Evolutionary conservation across 1,140 invertebrate genomes (phyloP).

Genomic region (Drosophila insularis): DNA sequence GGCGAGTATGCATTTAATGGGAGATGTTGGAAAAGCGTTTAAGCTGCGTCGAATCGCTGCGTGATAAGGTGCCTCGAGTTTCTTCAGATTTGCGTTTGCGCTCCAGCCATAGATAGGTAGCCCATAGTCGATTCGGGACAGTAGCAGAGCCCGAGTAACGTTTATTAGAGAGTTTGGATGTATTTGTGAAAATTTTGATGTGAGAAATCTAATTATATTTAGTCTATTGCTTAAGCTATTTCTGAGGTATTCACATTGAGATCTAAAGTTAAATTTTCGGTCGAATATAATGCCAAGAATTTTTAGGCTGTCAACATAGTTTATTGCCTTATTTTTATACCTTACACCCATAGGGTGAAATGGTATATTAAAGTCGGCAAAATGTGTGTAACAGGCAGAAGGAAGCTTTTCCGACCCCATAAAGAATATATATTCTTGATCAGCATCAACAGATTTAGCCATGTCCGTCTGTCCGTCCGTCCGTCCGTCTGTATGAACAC

Average conservation of each 20-base stretch:
- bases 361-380: too few relatives aligned
- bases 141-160: slow-evolving; percentile 15
- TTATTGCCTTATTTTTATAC: too few relatives aligned
- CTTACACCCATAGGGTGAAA: too few relatives aligned
- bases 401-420: too few relatives aligned
- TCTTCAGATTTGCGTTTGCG: slow-evolving; percentile 13
- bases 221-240: background rate
- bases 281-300: background rate
- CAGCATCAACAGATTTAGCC: too few relatives aligned
- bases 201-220: background rate
- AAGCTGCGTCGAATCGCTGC: slow-evolving; percentile 3
- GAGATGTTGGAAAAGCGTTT: slow-evolving; percentile 12
- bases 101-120: slow-evolving; percentile 16
- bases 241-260: too few relatives aligned
- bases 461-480: too few relatives aligned
- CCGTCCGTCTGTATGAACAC: too few relatives aligned
- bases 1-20: background rate
- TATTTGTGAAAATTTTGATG: slow-evolving; percentile 6
- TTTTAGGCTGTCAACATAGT: too few relatives aligned
- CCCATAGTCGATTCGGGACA: slow-evolving; percentile 19
- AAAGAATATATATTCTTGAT: too few relatives aligned
- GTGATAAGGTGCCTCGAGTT: slow-evolving; percentile 8
- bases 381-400: too few relatives aligned
- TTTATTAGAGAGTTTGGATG: slow-evolving; percentile 25
- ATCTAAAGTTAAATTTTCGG: background rate